Conservation (phyloP, 2,113 vertebrate genomes). For the Lepidothrix coronata region DNA sequence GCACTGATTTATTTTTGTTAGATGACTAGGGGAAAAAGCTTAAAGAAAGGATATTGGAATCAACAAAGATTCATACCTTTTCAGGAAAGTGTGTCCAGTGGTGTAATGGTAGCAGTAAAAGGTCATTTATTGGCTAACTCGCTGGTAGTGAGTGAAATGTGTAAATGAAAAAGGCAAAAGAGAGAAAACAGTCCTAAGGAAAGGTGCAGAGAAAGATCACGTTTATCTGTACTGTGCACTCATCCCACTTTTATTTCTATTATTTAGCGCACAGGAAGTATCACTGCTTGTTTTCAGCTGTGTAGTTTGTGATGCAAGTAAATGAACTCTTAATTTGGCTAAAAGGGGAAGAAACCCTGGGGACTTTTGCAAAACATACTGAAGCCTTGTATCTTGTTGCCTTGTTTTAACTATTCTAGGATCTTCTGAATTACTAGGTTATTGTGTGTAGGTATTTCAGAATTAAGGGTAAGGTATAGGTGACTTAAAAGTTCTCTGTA, state of each 20-base stretch:
- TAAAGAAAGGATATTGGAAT: neutral
- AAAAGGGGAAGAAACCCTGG: neutral
- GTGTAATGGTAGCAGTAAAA: neutral
- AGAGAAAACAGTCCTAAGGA: neutral
- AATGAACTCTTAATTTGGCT: neutral
- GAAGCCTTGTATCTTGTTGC: neutral
- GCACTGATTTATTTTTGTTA: accelerated
- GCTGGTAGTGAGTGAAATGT: neutral
- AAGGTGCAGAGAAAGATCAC: neutral
- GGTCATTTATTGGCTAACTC: neutral
- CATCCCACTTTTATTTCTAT: neutral
- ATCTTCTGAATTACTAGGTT: neutral
- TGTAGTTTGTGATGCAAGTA: neutral
- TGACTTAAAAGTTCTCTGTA: neutral
- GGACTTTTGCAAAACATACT: neutral
- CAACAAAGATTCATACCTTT: accelerated
- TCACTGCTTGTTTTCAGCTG: neutral
- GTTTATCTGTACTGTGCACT: neutral
- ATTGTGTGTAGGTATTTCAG: neutral
- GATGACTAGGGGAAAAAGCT: neutral
- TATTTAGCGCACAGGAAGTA: neutral
- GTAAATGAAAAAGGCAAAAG: neutral
- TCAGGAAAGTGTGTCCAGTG: neutral
- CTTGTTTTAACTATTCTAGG: neutral
- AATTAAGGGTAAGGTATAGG: neutral